Evolutionary conservation across 2,113 vertebrate genomes (phyloP).

Genomic region (Scophthalmus maximus): DNA sequence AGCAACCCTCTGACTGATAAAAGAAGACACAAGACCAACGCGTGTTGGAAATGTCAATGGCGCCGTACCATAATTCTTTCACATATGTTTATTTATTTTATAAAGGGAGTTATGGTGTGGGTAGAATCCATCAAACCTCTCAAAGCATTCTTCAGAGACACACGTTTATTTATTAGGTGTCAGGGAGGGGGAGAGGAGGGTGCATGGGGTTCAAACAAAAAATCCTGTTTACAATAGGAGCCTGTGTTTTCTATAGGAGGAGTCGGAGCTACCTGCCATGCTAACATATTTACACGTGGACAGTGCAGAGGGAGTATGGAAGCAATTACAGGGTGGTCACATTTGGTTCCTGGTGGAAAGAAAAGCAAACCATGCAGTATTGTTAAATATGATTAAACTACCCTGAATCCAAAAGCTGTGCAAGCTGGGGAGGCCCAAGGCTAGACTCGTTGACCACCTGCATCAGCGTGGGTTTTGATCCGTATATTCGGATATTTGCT

Average conservation of each 20-base stretch:
- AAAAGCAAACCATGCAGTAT: conserved; percentile 50
- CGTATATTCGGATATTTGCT: too few species aligned
- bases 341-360: conserved; percentile 33
- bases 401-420: conserved; percentile 8
- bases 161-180: conserved; percentile 47
- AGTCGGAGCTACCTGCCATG: conserved; percentile 31
- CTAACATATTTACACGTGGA: conserved; percentile 39
- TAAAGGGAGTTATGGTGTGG: conserved; percentile 12
- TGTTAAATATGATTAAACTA: conserved; percentile 55
- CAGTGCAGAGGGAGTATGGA: conserved; percentile 28
- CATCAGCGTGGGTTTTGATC: not conserved
- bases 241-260: conserved; percentile 45
- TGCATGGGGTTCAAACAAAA: conserved; percentile 35
- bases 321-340: conserved; percentile 51
- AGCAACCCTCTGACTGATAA: conserved; percentile 19
- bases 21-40: conserved; percentile 10
- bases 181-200: conserved; percentile 11
- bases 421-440: not conserved
- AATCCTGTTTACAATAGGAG: conserved; percentile 54
- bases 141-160: conserved; percentile 21
- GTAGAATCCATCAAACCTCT: conserved; percentile 36
- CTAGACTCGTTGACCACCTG: not conserved
- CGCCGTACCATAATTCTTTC: conserved; percentile 44
- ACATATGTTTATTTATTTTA: conserved; percentile 49
- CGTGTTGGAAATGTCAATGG: conserved; percentile 25